Evolutionary conservation across 2,888 invertebrate genomes (phyloP), one percentile per base, ranked within the genome.

Genomic region (Tetragonisca angustula): DNA sequence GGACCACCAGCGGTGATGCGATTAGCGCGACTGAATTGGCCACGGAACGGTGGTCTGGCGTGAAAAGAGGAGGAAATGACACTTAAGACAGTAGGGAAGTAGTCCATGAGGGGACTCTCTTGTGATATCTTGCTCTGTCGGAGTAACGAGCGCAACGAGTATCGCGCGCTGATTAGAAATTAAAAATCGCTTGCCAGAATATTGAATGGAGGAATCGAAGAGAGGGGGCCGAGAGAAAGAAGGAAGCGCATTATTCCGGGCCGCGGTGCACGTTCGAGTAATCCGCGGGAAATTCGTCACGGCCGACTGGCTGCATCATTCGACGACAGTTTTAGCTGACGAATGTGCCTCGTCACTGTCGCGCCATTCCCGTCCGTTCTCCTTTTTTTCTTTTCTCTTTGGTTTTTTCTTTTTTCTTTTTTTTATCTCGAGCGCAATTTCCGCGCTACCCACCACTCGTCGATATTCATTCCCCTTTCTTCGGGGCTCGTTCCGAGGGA

Each of bases 401-500:
- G 32, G 32, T 0, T 43, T 59, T 19, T 3, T 19, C 0, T 52
- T 19, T 19, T 2, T 52, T 19, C 21, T 19, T 19, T 19, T 52
- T 6, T 27, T 61, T 24, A 0, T 19, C 59, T 61, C 49, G 67
- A 17, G 52, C 61, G 87, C 88, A 88, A 88, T 88, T 88, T 88
- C 88, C 88, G 83, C 73, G 87, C 76, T 75, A 77, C 76, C 76
- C 80, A 67, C 27, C 61, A 61, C 84, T 84, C 88, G 88, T 89
- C 88, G 85, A 88, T 88, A 88, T 89, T 88, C 88, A 79, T 87
- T 78, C 87, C 70, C 85, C 78, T 87, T 83, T 85, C 89, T 83
- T 85, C 76, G 69, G 9, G 43, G 61, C 69, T 59, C 78, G 72
- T 73, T 9, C 76, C 81, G 71, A 72, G 75, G 83, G 81, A 85